Conservation (phyloP, 2,888 invertebrate genomes). For the Odontomyia ornata region DNA sequence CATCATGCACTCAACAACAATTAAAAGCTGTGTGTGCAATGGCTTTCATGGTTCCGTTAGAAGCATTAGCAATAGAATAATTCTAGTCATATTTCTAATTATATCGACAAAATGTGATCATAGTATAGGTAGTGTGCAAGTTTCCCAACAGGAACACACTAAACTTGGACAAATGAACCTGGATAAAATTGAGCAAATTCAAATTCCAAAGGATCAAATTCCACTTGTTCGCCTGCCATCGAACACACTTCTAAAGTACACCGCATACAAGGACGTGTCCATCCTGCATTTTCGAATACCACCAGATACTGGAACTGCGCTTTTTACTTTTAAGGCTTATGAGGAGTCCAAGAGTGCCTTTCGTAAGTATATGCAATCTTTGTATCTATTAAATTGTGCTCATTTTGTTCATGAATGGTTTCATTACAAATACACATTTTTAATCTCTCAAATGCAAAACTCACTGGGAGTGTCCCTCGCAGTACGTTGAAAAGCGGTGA, state of each 20-base stretch:
- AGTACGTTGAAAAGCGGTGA: too few relatives aligned
- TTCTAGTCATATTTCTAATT: conserved; percentile 49
- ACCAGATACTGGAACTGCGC: conserved; percentile 65
- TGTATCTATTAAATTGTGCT: too few relatives aligned
- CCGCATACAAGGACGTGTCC: conserved; percentile 69
- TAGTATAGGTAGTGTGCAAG: conserved; percentile 47
- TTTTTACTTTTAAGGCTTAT: conserved; percentile 63
- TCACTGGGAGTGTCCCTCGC: too few relatives aligned
- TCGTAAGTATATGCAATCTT: conserved; percentile 57
- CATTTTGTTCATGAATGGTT: too few relatives aligned
- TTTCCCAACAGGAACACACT: conserved; percentile 51
- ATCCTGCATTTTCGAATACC: conserved; percentile 69
- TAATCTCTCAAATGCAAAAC: too few relatives aligned
- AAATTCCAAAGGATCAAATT: conserved; percentile 57
- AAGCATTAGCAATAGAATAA: neutral
- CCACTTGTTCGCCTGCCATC: conserved; percentile 63
- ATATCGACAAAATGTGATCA: conserved; percentile 41
- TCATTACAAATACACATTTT: too few relatives aligned
- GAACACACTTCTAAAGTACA: conserved; percentile 66
- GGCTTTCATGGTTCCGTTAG: neutral
- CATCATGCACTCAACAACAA: neutral
- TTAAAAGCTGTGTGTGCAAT: neutral
- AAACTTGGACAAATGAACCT: conserved; percentile 36
- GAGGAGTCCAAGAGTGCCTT: conserved; percentile 64
- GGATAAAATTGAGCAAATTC: conserved; percentile 54